Percentiles rank a stretch among this genome's conserved stretches.
Evolutionary conservation across 2,113 vertebrate species (phyloP).

Genomic region (Mionectes macconnelli): DNA sequence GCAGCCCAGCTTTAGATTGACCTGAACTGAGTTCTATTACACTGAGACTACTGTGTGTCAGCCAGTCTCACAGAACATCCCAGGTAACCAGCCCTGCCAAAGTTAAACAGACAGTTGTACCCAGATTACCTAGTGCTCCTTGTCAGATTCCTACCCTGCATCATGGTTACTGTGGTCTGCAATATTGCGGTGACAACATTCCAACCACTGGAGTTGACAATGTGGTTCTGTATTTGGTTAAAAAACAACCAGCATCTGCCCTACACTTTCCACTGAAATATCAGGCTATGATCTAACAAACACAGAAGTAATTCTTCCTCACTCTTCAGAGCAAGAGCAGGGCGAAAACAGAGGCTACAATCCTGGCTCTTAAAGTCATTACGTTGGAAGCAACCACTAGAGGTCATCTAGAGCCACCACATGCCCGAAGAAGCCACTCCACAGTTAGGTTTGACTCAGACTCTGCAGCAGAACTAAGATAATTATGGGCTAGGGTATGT

Average conservation of each 20-base stretch:
- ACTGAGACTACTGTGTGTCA: accelerated
- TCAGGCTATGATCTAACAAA: not conserved
- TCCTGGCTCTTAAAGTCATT: not conserved
- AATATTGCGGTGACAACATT: accelerated
- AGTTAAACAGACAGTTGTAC: not conserved
- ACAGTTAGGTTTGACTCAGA: not conserved
- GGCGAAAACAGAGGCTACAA: not conserved
- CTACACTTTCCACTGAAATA: not conserved
- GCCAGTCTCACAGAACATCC: not conserved
- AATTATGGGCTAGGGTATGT: accelerated
- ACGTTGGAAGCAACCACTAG: not conserved
- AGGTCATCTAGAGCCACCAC: not conserved
- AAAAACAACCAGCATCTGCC: not conserved
- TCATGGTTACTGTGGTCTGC: not conserved
- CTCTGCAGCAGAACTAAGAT: not conserved
- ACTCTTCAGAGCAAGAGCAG: not conserved
- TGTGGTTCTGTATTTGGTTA: accelerated
- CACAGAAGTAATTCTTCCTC: not conserved
- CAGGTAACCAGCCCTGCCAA: not conserved
- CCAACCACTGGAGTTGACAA: accelerated
- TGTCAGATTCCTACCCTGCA: not conserved
- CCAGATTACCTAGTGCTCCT: not conserved
- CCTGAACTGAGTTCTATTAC: not conserved
- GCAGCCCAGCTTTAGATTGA: not conserved
- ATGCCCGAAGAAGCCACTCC: not conserved